Evolutionary conservation across 2,113 vertebrate species (phyloP).

Genomic region (Callipepla squamata): DNA sequence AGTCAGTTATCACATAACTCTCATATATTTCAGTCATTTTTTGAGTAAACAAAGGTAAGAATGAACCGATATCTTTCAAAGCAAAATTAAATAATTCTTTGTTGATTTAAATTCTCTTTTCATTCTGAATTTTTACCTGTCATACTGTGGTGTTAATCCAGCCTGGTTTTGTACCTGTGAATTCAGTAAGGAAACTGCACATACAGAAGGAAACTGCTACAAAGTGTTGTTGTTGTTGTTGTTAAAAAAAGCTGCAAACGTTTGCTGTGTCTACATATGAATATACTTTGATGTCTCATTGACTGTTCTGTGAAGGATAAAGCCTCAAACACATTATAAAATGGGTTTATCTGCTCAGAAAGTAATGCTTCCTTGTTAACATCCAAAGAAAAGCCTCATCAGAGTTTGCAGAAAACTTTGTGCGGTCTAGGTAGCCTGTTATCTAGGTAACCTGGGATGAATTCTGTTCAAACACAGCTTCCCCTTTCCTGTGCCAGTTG

Average conservation of each 20-base stretch:
- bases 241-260: background rate
- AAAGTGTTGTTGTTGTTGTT: background rate
- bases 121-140: background rate
- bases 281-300: background rate
- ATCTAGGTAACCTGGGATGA: background rate
- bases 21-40: background rate
- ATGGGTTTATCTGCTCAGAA: background rate
- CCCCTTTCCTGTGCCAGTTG: background rate
- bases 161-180: background rate
- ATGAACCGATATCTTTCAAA: background rate
- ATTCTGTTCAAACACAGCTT: background rate
- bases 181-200: background rate
- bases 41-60: background rate
- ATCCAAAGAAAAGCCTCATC: background rate
- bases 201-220: background rate
- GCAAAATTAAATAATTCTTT: background rate
- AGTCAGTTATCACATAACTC: background rate
- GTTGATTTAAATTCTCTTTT: background rate
- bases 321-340: background rate
- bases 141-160: background rate
- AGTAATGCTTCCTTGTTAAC: background rate
- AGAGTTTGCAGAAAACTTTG: background rate
- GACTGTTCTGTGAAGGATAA: background rate
- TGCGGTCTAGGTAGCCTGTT: background rate
- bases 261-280: background rate